A percentile compares a stretch with the other conserved stretches of the same genome.
Evolutionary conservation across 2,797 vertebrate genomes (phyloP).

Genomic region (Gallinago nigripennis): DNA sequence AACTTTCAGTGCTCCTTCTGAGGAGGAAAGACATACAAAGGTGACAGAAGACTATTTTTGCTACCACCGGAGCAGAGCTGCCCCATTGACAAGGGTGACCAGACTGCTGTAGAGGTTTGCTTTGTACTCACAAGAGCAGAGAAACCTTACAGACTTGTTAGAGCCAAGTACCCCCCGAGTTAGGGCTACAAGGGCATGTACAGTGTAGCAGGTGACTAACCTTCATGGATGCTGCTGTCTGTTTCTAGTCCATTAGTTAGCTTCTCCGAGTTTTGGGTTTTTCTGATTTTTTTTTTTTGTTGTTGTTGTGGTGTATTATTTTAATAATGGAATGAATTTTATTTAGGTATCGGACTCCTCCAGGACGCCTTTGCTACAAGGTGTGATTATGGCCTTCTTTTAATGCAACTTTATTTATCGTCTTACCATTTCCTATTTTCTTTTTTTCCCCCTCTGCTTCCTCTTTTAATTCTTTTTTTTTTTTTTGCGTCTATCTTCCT

Average conservation of each 20-base stretch:
- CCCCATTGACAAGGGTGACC: neutral
- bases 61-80: neutral
- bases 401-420: conserved; percentile 47
- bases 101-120: neutral
- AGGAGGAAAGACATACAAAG: neutral
- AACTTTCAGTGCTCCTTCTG: neutral
- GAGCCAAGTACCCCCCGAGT: neutral
- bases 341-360: conserved; percentile 86
- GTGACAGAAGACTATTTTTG: neutral
- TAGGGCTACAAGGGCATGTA: neutral
- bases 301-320: neutral
- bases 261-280: neutral
- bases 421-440: neutral
- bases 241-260: neutral
- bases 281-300: neutral
- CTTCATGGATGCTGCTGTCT: neutral
- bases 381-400: conserved; percentile 76
- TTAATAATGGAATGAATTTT: conserved; percentile 77
- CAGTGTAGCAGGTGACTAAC: neutral
- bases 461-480: neutral
- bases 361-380: conserved; percentile 87
- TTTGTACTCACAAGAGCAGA: neutral
- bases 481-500: neutral
- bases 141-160: neutral
- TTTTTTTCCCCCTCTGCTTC: neutral